Evolutionary conservation across 1,140 invertebrate genomes (phyloP), one percentile per base, ranked within the genome.

Genomic region (Odontomachus brunneus): DNA sequence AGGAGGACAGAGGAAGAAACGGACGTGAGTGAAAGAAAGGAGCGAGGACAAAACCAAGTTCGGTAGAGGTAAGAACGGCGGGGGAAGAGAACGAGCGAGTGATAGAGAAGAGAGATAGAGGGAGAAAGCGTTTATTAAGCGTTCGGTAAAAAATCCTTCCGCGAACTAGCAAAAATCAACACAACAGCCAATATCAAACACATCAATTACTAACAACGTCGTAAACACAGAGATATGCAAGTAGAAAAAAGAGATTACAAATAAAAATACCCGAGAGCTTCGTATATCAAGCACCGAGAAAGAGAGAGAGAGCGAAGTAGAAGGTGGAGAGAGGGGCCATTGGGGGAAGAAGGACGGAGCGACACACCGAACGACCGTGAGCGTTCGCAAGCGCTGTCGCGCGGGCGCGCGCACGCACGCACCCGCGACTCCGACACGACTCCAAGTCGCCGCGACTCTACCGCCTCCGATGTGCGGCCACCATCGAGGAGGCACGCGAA

Each of bases 401-500:
- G 63, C 38, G 72, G 22, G 60, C 55, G 69, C 69, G 57, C 72
- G 51, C 59, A 44, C 53, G 49, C 75, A 29, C 75, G 59, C 69
- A 59, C 81, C 49, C 73, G 51, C 74, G 59, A 72, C 57, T 60
- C 51, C 69, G 38, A 65, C 33, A 71, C 67, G 65, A 67, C 44
- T 67, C 19, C n/a, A n/a, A n/a, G n/a, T n/a, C n/a, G 44, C 67
- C 53, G 15, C 55, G 59, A 44, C 60, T 12, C 14, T 48, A n/a
- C 19, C 62, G 19, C 7, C 14, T 24, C 51, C 72, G 87, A 88
- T 88, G 85, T 82, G 62, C 83, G 87, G 48, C 57, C 83, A 69
- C 53, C 83, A 69, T 38, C 86, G 85, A 73, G 69, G 60, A 63
- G 49, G 72, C 84, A 69, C 72, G 71, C 86, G 71, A 84, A 84